Evolutionary conservation across 2,888 invertebrate species (phyloP).

Genomic region (Aleiodes alternator): DNA sequence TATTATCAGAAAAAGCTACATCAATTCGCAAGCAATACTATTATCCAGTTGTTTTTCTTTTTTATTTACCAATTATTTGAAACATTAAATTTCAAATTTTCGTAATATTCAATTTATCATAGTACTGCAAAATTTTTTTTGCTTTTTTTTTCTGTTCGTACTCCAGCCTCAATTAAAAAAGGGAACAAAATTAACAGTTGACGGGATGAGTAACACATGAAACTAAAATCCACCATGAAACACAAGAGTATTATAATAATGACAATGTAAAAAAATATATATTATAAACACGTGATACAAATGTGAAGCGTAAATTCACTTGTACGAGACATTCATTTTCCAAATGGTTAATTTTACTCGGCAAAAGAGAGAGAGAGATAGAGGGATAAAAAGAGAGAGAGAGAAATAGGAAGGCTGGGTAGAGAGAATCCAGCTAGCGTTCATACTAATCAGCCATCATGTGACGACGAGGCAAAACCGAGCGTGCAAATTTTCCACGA

Average conservation of each 20-base stretch:
- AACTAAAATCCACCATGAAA: not conserved
- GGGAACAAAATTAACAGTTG: slow-evolving; percentile 10
- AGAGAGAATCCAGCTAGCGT: slow-evolving; percentile 36
- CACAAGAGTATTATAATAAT: not conserved
- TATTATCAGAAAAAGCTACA: too few relatives aligned
- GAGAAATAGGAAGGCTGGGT: slow-evolving; percentile 23
- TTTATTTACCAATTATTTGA: too few relatives aligned
- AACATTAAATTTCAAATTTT: too few relatives aligned
- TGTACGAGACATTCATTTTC: slow-evolving; percentile 52
- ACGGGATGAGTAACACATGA: slow-evolving; percentile 21
- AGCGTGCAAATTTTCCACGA: slow-evolving; percentile 51
- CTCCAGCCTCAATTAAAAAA: not conserved
- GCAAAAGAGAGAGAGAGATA: slow-evolving; percentile 14
- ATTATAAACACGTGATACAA: slow-evolving; percentile 40
- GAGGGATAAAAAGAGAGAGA: not conserved
- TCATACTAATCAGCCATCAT: slow-evolving; percentile 53
- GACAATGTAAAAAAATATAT: slow-evolving; percentile 12
- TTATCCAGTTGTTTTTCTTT: too few relatives aligned
- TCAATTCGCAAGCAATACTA: too few relatives aligned
- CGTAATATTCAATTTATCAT: too few relatives aligned
- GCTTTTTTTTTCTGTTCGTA: too few relatives aligned
- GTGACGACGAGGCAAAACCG: slow-evolving; percentile 41
- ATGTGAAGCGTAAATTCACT: slow-evolving; percentile 50
- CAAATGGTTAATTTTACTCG: slow-evolving; percentile 54
- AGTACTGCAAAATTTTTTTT: too few relatives aligned